Base-by-base conservation (phyloP, 1,140 invertebrate species). In the Cryptotermes secundus region DNA sequence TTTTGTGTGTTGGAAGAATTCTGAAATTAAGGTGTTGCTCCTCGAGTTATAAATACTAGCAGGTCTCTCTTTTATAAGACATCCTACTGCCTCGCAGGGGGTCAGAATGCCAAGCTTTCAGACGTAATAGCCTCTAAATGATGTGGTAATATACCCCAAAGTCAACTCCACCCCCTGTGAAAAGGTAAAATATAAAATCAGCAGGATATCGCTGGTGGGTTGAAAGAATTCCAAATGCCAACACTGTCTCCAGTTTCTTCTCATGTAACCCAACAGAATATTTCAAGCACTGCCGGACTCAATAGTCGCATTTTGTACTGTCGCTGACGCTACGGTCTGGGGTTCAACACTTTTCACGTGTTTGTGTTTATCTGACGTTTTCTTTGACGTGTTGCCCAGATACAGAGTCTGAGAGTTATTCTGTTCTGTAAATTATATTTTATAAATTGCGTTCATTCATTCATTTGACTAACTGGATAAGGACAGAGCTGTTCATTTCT, bases 101-200 rank as follows among this genome's bases (percentile, higher is more conserved):
- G 59, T 31, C n/a, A 72, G 59, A 49, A 72, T 72, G 26, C 59
- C 59, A 72, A 26, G 26, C 26, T 31, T 31, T 31, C 59, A 31
- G 26, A 26, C 59, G 31, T 72, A 72, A 72, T 72, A 31, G n/a
- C 26, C 59, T 72, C n/a, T 72, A 72, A 72, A 72, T 72, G 59
- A 72, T 72, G 59, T 72, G 59, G 59, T 72, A 72, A 72, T 72
- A 31, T 1, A n/a, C 59, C 14, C 9, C 59, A 72, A 31, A 72
- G 59, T 72, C 59, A 6, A 72, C 59, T 72, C 26, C 59, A 72
- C 59, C 59, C 59, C n/a, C 59, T 12, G 3, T 31, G 31, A 31
- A 72, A 72, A 7, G n/a, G 59, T 72, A 72, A 72, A 72, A 72
- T 72, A 72, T 72, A 31, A 72, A 31, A 72, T n/a, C 59, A 72